These are phyloP conservation scores for Tupaia tana DNA, from an alignment of 2,113 vertebrate genomes.

Conservation along the genomic window DNA sequence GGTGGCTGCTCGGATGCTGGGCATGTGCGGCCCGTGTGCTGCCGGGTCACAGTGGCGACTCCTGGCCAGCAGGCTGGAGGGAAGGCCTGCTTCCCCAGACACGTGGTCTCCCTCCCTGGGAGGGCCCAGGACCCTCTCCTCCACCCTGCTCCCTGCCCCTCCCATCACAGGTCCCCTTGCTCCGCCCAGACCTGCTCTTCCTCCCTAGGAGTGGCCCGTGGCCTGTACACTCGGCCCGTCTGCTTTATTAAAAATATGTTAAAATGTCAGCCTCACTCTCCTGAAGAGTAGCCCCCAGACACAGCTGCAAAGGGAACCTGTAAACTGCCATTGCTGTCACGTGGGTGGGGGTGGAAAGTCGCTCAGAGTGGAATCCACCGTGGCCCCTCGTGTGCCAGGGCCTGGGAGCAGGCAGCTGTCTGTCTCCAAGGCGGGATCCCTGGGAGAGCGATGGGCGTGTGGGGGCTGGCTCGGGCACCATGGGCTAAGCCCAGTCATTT, in stretches of 20 bases:
- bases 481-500: not conserved
- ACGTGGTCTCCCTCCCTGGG: too few species aligned
- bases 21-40: too few species aligned
- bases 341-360: not conserved
- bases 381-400: not conserved
- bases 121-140: not conserved
- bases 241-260: not conserved
- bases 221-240: not conserved
- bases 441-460: too few species aligned
- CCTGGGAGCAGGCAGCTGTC: too few species aligned
- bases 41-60: not conserved
- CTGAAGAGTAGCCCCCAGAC: not conserved
- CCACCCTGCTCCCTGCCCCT: not conserved
- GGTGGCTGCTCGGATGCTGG: accelerated
- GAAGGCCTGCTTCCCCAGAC: too few species aligned
- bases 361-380: not conserved
- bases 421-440: too few species aligned
- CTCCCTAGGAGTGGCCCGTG: not conserved
- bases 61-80: not conserved
- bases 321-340: not conserved
- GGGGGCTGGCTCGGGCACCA: not conserved
- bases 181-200: not conserved
- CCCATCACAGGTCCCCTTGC: too few species aligned
- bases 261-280: not conserved
- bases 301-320: not conserved